Conservation (phyloP, 2,888 invertebrate species). For the Drepanosiphum platanoidis region DNA sequence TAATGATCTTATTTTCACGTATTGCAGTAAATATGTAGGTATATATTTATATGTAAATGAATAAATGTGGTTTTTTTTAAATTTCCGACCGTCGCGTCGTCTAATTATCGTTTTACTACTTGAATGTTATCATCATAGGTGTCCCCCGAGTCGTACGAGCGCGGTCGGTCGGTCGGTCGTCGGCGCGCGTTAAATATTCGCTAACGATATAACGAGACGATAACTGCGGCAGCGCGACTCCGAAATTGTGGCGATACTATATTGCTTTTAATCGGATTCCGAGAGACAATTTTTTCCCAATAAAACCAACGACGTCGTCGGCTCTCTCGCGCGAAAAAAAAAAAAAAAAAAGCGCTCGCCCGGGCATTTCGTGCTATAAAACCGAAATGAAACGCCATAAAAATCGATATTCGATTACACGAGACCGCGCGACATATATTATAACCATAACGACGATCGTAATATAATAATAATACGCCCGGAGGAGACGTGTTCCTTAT, state of each 20-base stretch:
- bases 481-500: background rate
- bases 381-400: background rate
- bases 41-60: too few species aligned
- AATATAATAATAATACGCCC: background rate
- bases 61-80: too few species aligned
- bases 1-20: background rate
- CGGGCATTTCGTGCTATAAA: background rate
- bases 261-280: background rate
- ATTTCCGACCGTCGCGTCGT: too few species aligned
- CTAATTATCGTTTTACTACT: background rate
- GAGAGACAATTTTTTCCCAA: slow-evolving; percentile 11
- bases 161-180: too few species aligned
- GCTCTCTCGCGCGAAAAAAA: background rate
- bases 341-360: too few species aligned
- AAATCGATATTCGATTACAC: background rate
- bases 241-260: too few species aligned
- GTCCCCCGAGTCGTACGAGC: too few species aligned
- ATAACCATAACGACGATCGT: background rate
- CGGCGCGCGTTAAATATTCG: background rate
- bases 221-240: too few species aligned
- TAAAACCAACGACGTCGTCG: background rate
- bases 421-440: background rate
- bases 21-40: background rate
- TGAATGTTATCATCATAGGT: too few species aligned
- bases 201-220: background rate